Evolutionary conservation across 2,888 invertebrate species (phyloP).

Genomic region (Yponomeuta sedellus): DNA sequence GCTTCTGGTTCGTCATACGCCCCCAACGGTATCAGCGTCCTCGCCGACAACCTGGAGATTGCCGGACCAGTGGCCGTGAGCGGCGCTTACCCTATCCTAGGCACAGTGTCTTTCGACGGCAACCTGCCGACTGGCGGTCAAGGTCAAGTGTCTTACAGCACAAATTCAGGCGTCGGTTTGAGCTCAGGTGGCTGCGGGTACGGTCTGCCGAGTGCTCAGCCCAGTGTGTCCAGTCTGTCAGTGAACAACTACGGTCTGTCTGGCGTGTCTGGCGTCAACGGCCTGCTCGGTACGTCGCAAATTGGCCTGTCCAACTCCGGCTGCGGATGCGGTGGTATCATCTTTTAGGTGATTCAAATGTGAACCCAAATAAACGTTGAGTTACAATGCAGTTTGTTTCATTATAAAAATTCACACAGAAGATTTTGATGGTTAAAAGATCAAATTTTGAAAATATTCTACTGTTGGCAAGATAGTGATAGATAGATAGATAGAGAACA

Average conservation of each 20-base stretch:
- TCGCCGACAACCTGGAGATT: constrained; percentile 12
- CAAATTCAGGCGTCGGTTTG: not conserved
- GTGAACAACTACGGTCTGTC: not conserved
- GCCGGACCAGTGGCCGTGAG: not conserved
- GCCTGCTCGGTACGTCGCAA: not conserved
- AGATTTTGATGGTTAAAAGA: too few species aligned
- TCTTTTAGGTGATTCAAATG: too few species aligned
- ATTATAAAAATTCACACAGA: too few species aligned
- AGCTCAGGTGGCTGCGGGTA: constrained; percentile 4
- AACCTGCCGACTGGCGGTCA: constrained; percentile 1
- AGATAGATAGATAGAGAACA: too few species aligned
- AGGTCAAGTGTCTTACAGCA: not conserved
- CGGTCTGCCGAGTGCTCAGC: not conserved
- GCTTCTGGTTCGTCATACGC: not conserved
- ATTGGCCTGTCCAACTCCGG: not conserved
- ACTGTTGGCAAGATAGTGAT: too few species aligned
- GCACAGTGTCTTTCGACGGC: not conserved
- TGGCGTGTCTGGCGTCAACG: not conserved
- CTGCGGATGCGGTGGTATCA: not conserved
- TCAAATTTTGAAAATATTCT: too few species aligned
- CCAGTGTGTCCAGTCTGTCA: not conserved
- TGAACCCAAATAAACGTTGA: too few species aligned
- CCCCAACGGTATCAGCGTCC: not conserved
- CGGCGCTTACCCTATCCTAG: not conserved
- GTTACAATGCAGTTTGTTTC: too few species aligned